Evolutionary conservation across 2,797 vertebrate species (phyloP), one percentile per base, ranked within the genome.

Genomic region (Peromyscus melanophrys): DNA sequence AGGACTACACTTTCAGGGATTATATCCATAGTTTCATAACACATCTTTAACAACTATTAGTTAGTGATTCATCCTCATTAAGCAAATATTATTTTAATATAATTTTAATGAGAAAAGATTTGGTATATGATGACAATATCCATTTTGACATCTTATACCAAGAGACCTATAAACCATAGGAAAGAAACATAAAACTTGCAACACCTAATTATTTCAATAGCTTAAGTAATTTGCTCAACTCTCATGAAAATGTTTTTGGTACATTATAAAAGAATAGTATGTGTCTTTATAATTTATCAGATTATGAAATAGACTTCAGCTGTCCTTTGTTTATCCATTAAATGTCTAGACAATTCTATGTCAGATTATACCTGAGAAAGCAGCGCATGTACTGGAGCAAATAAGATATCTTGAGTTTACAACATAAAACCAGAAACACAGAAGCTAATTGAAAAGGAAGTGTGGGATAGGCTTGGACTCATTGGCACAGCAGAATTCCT

Each of bases 11-110:
- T 65, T 23, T 84, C 40, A 84, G 40, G 29, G 19, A 31, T 65
- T 10, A 65, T 46, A 46, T 46, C 61, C 61, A 84, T 67, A 14
- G 17, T 84, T 21, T 65, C 40, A 49, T 34, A 84, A 65, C 19
- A 49, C 6, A 34, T 67, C 4, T 67, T 81, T 59, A 77, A 57
- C 59, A 92, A 34, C 10, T 77, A 12, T 23, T 23, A 46, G 34
- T 46, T 23, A 57, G 52, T 57, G 59, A 23, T 81, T 75, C 59
- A 82, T 43, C 80, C 17, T 81, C 63, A 75, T 90, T 93, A 80
- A 71, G 29, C 7, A 75, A 75, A 87, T 91, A 85, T 37, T 57
- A 61, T 86, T 81, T 86, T 77, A 93, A 96, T 86, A 69, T 31
- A 27, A 59, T 85, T 93, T 90, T 78, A 96, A 91, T 81, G 40